Evolutionary conservation across 2,113 vertebrate genomes (phyloP).

Genomic region (Eublepharis macularius): DNA sequence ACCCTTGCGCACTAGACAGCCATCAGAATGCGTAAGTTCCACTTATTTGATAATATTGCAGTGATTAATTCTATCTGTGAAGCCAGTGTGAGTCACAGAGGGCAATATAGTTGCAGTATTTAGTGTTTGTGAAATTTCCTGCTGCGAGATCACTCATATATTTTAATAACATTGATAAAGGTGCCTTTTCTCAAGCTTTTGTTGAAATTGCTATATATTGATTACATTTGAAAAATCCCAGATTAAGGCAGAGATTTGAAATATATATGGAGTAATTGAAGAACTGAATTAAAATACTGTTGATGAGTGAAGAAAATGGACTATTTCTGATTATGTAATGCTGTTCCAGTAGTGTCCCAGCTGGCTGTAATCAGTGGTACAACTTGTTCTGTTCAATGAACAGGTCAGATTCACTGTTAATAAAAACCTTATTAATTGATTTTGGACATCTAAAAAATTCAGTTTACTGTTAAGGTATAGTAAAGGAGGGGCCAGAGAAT

Average conservation of each 20-base stretch:
- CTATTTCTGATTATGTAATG: conserved; percentile 18
- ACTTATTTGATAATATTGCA: neutral
- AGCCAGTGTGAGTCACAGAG: neutral
- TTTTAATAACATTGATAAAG: neutral
- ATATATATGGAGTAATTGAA: neutral
- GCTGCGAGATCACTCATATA: neutral
- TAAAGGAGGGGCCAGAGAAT: neutral
- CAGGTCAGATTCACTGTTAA: neutral
- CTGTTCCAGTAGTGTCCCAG: neutral
- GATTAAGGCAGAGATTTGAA: neutral
- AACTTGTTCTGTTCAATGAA: neutral
- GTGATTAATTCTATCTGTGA: conserved; percentile 19
- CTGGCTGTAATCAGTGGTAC: neutral
- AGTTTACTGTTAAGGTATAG: neutral
- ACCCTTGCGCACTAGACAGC: conserved; percentile 82
- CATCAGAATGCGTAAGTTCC: conserved; percentile 94
- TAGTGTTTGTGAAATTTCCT: neutral
- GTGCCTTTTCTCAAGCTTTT: neutral
- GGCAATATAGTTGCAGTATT: neutral
- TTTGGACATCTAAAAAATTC: neutral
- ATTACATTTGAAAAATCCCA: conserved; percentile 10
- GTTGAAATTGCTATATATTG: neutral
- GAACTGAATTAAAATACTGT: neutral
- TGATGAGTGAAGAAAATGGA: neutral
- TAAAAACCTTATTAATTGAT: neutral